These are phyloP conservation scores for Ceramica pisi DNA, from an alignment of 2,888 invertebrate genomes.

Conservation along the genomic window DNA sequence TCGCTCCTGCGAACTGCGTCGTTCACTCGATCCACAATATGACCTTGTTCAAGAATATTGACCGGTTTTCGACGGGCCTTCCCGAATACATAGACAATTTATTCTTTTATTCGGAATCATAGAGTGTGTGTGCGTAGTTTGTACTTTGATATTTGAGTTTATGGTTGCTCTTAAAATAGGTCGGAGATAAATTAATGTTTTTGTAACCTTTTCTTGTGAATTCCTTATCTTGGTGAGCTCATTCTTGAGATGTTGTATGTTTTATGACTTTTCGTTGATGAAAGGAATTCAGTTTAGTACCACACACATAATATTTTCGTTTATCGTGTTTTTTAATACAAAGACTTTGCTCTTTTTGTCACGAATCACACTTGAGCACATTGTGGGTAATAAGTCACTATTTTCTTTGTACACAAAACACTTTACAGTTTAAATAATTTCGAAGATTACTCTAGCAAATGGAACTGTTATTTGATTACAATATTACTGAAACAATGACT, in stretches of 20 bases:
- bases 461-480: background rate
- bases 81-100: constrained; percentile 17
- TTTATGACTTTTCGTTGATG: background rate
- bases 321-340: background rate
- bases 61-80: background rate
- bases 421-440: background rate
- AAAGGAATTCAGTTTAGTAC: background rate
- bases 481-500: background rate
- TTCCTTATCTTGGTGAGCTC: background rate
- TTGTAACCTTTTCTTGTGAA: background rate
- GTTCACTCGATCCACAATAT: background rate
- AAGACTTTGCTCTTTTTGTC: background rate
- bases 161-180: background rate
- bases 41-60: constrained; percentile 4
- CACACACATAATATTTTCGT: background rate
- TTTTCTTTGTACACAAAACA: background rate
- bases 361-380: too few species aligned
- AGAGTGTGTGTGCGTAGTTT: background rate
- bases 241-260: background rate
- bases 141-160: background rate
- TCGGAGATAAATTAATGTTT: constrained; percentile 1
- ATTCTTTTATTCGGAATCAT: background rate
- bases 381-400: background rate
- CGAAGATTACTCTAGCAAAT: background rate
- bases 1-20: background rate